Base-by-base conservation (phyloP, 2,113 vertebrate species). In the Sphaerodactylus townsendi region DNA sequence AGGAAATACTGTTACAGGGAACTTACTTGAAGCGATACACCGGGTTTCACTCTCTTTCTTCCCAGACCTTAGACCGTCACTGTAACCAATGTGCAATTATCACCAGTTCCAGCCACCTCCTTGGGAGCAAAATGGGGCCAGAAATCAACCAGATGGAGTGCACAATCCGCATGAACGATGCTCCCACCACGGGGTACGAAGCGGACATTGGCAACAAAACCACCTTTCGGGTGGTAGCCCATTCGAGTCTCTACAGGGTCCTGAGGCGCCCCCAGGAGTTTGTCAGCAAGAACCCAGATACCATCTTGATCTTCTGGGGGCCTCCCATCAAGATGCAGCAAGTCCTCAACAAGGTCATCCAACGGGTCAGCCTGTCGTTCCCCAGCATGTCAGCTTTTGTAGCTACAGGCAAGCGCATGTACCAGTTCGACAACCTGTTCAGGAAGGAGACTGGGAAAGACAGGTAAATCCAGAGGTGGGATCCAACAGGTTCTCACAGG, bases 91-190 rank as follows among this genome's bases (percentile, higher is more conserved):
- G 99, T 6, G 98, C 97, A 2, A 88, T 99, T 23, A 94, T 99
- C 94, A 99, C 97, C n/a, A 99, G 99, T 92, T 99, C 99, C 90
- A 99, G 98, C 93, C 99, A 99, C 85, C 93, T 99, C 14, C 95
- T 99, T 74, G 97, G 98, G 76, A 97, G 93, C 37, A 93, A 82
- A 68, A 95, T 97, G 17, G 99, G 99, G 6, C 53, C 94, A 0
- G 95, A 95, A 92, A 98, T 99, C 0, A 97, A 99, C 46, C 92
- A 71, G 2, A 92, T 97, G 0, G 97, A 99, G 91, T 99, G 99
- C 39, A 97, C 97, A 21, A 98, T 99, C 85, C 98, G 99, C 77
- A 99, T 99, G 99, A 99, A 99, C 0, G 98, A 99, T 0, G 98
- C 99, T 0, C 99, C 99, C 64, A 99, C 98, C 25, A 92, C 95